These are phyloP conservation scores for Vulpes vulpes DNA, from an alignment of 2,113 vertebrate species.

Conservation along the genomic window DNA sequence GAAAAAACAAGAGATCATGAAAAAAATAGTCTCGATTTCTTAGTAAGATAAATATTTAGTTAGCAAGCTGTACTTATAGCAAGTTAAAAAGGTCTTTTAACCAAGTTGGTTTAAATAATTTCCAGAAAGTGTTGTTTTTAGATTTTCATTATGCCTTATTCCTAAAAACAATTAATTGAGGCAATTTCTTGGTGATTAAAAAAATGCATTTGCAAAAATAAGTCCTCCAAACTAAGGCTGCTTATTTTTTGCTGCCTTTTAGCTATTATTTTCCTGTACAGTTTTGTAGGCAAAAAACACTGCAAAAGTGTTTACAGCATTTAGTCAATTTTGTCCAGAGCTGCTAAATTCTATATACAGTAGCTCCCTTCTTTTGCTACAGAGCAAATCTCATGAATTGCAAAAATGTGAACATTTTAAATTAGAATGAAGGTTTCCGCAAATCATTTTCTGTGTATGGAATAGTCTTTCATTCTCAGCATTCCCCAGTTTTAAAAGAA, in stretches of 20 bases:
- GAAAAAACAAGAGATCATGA: background rate
- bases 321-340: conserved; percentile 58
- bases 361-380: conserved; percentile 50
- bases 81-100: conserved; percentile 54
- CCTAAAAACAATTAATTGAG: conserved; percentile 62
- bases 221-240: conserved; percentile 26
- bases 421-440: conserved; percentile 64
- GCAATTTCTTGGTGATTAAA: conserved; percentile 68
- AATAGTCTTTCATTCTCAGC: conserved; percentile 38
- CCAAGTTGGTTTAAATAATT: conserved; percentile 64
- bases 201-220: conserved; percentile 51
- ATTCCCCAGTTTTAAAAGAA: conserved; percentile 52
- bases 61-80: background rate
- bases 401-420: conserved; percentile 65
- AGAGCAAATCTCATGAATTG: conserved; percentile 67
- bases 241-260: conserved; percentile 49
- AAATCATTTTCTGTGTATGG: conserved; percentile 44
- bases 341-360: conserved; percentile 61
- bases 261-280: conserved; percentile 60
- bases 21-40: background rate
- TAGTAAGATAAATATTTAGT: conserved; percentile 24
- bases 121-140: conserved; percentile 30
- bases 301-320: conserved; percentile 3
- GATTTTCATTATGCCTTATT: background rate
- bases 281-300: conserved; percentile 43